phyloP scores from a whole-genome alignment of 2,797 vertebrate species.

The Rhabdophis nuchalis region DNA sequence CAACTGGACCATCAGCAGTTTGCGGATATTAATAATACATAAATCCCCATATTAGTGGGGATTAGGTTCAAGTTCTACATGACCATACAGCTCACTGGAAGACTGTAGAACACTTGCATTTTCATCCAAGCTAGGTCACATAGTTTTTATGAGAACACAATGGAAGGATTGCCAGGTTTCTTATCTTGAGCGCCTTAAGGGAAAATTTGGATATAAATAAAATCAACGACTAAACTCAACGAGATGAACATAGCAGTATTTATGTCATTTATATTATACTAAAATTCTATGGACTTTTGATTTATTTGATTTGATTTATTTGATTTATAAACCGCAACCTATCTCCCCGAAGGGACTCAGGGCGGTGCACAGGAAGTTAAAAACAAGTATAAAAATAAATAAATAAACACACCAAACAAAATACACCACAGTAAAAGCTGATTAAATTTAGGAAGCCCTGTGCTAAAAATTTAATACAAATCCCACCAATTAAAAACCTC shows the following conservation, averaged over 20 bases:
- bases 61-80: background rate
- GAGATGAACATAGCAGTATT: background rate
- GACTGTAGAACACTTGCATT: background rate
- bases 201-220: background rate
- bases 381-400: no score
- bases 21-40: background rate
- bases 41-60: background rate
- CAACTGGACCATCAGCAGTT: background rate
- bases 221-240: background rate
- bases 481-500: no score
- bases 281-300: background rate
- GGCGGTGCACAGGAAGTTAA: no score
- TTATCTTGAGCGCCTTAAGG: background rate
- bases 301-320: no score
- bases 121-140: background rate
- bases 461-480: no score
- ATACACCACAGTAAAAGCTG: no score
- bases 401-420: no score
- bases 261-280: background rate
- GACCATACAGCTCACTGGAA: background rate
- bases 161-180: background rate
- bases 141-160: background rate
- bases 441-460: no score
- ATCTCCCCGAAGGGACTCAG: no score
- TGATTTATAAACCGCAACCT: no score